These are phyloP conservation scores for Scolopax rusticola DNA, from an alignment of 2,797 vertebrate species.

Conservation along the genomic window DNA sequence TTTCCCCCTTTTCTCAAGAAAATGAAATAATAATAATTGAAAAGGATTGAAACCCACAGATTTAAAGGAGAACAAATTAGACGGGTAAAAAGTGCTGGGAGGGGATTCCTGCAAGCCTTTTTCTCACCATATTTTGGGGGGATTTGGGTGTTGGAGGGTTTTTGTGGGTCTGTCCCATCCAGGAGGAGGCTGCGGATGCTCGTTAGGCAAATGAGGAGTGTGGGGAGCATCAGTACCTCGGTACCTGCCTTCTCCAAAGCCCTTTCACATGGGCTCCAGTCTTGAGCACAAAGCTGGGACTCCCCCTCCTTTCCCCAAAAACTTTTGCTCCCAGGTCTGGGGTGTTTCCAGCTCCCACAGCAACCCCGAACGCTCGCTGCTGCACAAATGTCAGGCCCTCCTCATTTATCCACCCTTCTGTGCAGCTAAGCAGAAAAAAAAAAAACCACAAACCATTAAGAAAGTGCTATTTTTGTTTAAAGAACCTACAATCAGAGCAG, in stretches of 20 bases:
- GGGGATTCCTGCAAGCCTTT: neutral
- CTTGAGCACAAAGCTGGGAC: neutral
- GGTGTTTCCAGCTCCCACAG: neutral
- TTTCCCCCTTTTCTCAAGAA: neutral
- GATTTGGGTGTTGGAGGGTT: neutral
- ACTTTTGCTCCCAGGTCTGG: neutral
- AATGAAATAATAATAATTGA: neutral
- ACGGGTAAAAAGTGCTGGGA: neutral
- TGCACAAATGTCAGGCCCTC: neutral
- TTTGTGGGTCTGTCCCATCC: neutral
- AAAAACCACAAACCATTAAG: too few relatives aligned
- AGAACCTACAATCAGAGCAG: neutral
- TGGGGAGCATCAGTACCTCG: neutral
- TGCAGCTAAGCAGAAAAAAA: neutral
- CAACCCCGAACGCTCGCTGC: neutral
- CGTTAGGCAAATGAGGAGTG: neutral
- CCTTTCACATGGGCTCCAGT: rapidly evolving
- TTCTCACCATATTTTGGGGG: neutral
- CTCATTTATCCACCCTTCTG: neutral
- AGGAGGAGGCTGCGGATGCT: neutral
- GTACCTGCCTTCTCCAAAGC: neutral
- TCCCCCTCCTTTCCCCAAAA: neutral
- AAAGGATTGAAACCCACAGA: neutral
- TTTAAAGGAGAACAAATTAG: neutral
- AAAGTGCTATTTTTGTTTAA: neutral